Evolutionary conservation across 2,888 invertebrate genomes (phyloP).

Genomic region (Dryocosmus kuriphilus): DNA sequence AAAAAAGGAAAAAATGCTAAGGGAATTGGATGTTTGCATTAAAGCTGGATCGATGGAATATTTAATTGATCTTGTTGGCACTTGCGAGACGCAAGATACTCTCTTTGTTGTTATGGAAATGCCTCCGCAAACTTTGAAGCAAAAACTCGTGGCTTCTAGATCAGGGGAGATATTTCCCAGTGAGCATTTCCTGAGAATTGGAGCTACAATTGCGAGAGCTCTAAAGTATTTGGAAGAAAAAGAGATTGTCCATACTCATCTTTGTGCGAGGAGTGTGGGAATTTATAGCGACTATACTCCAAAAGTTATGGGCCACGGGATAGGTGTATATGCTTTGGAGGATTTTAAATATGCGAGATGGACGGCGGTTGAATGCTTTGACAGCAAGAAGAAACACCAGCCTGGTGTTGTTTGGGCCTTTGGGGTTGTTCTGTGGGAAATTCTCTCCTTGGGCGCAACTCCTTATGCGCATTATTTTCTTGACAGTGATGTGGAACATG

Average conservation of each 20-base stretch:
- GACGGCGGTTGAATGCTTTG: conserved; percentile 88
- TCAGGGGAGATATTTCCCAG: conserved; percentile 71
- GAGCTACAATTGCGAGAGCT: conserved; percentile 78
- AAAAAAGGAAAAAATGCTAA: conserved; percentile 81
- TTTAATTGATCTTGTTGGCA: conserved; percentile 86
- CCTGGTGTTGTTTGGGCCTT: conserved; percentile 92
- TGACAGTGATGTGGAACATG: conserved; percentile 79
- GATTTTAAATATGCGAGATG: conserved; percentile 88
- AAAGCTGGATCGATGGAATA: conserved; percentile 85
- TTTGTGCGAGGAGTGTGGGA: conserved; percentile 86
- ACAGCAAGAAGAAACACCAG: conserved; percentile 83
- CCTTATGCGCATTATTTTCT: conserved; percentile 85
- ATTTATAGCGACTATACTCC: conserved; percentile 83
- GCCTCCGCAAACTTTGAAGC: conserved; percentile 84
- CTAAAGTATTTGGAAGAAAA: conserved; percentile 77
- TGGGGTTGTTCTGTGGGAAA: conserved; percentile 91
- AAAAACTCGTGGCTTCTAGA: conserved; percentile 79
- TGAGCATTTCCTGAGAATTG: conserved; percentile 74
- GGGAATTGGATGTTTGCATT: conserved; percentile 86
- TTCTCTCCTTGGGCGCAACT: conserved; percentile 88
- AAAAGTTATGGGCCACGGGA: conserved; percentile 88
- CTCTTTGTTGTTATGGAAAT: conserved; percentile 87
- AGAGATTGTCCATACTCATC: conserved; percentile 85
- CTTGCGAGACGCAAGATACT: conserved; percentile 88
- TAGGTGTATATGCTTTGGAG: conserved; percentile 84